phyloP scores from a whole-genome alignment of 2,113 vertebrate species.

The Brachyistius frenatus region DNA sequence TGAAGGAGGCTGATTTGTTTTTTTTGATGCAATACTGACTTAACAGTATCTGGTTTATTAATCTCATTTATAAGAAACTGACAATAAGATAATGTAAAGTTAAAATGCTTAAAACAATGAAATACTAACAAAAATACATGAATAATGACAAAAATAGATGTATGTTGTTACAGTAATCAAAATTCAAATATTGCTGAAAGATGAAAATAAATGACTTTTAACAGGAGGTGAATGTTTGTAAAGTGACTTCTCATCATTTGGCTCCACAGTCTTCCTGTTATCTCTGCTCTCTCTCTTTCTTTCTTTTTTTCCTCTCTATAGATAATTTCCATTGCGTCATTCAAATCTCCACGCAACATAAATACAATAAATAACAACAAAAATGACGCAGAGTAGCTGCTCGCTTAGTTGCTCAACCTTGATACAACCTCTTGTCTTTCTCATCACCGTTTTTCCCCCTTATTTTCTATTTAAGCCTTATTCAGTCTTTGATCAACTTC shows the following conservation, averaged over 20 bases:
- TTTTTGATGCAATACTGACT: conserved; percentile 27
- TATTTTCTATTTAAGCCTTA: conserved; percentile 17
- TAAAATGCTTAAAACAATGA: conserved; percentile 20
- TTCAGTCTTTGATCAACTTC: conserved; percentile 26
- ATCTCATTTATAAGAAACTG: conserved; percentile 31
- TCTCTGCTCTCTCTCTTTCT: conserved; percentile 25
- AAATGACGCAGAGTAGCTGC: conserved; percentile 28
- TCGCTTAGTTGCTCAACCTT: conserved; percentile 22
- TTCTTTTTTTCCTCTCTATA: not conserved
- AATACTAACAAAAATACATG: conserved; percentile 51
- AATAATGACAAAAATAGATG: conserved; percentile 46
- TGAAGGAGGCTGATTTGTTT: not conserved
- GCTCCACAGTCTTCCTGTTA: conserved; percentile 32
- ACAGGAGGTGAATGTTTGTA: conserved; percentile 48
- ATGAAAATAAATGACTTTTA: conserved; percentile 34
- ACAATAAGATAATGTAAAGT: conserved; percentile 27
- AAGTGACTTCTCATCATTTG: conserved; percentile 42
- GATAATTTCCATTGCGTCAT: conserved; percentile 4
- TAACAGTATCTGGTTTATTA: conserved; percentile 64
- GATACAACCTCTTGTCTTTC: conserved; percentile 1
- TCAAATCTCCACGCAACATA: conserved; percentile 44
- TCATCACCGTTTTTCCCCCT: not conserved
- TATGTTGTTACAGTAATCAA: conserved; percentile 34
- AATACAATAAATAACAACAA: conserved; percentile 78
- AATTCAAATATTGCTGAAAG: conserved; percentile 33